These are phyloP conservation scores for Ardeotis arabs DNA, from an alignment of 2,113 vertebrate genomes.

Conservation along the genomic window DNA sequence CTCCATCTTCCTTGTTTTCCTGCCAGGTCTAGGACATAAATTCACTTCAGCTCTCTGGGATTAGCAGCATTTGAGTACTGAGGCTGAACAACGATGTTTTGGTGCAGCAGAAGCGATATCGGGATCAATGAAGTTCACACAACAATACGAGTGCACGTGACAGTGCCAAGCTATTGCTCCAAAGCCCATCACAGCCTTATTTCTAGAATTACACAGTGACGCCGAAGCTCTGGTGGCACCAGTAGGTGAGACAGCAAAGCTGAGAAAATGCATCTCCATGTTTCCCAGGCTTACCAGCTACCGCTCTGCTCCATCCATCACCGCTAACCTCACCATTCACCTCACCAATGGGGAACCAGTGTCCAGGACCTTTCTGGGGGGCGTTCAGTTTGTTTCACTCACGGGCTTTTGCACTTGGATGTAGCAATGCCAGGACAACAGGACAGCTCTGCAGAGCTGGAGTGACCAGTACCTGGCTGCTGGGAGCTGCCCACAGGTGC, in stretches of 20 bases:
- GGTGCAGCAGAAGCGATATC: background rate
- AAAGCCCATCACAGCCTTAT: background rate
- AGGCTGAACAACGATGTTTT: background rate
- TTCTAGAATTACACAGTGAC: background rate
- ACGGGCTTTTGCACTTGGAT: background rate
- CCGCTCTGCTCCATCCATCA: background rate
- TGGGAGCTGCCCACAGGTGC: background rate
- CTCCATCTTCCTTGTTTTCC: background rate
- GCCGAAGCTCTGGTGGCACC: background rate
- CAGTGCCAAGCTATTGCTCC: background rate
- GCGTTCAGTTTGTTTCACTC: background rate
- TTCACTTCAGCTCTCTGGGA: background rate
- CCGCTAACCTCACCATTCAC: background rate
- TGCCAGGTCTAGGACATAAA: background rate
- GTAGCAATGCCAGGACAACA: background rate
- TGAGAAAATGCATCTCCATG: background rate
- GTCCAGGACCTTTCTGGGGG: background rate
- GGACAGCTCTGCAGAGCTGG: background rate
- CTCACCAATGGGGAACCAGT: background rate
- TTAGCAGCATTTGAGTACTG: background rate
- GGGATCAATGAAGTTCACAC: background rate
- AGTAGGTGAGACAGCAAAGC: background rate
- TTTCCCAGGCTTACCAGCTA: background rate
- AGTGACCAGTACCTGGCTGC: background rate
- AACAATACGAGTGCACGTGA: rapidly evolving